These are phyloP conservation scores for Cheilosia soror DNA, from an alignment of 2,888 invertebrate species.

Conservation along the genomic window DNA sequence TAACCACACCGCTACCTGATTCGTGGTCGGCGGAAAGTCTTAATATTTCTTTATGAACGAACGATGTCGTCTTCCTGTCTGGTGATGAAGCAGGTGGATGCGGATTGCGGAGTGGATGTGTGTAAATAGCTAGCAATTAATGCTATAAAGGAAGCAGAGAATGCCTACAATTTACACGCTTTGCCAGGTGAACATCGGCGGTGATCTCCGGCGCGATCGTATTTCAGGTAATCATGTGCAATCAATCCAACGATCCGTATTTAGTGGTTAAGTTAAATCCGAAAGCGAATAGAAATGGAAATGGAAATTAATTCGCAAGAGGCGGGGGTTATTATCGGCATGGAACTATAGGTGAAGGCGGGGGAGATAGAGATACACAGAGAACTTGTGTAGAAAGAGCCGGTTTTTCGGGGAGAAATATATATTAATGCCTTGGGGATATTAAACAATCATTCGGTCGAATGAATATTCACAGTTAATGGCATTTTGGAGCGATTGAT, in stretches of 20 bases:
- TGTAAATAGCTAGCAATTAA: slow-evolving; percentile 42
- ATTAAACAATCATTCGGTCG: slow-evolving; percentile 7
- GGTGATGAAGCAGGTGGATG: slow-evolving; percentile 24
- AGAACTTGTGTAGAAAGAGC: background rate
- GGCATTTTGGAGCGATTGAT: slow-evolving; percentile 12
- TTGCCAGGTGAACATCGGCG: slow-evolving; percentile 13
- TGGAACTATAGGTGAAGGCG: background rate
- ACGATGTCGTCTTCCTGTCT: slow-evolving; percentile 28
- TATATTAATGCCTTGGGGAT: slow-evolving; percentile 17
- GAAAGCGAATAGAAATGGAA: background rate
- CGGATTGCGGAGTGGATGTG: slow-evolving; percentile 3
- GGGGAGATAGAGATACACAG: background rate
- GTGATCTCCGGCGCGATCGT: slow-evolving; percentile 44
- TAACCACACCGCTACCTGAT: slow-evolving; percentile 25
- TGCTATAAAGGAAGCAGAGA: slow-evolving; percentile 38
- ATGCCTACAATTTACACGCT: slow-evolving; percentile 33
- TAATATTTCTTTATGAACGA: slow-evolving; percentile 26
- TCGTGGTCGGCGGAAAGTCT: slow-evolving; percentile 40
- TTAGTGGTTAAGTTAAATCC: slow-evolving; percentile 23
- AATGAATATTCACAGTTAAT: slow-evolving; percentile 20
- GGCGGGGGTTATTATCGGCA: background rate
- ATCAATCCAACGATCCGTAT: slow-evolving; percentile 41
- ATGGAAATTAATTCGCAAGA: slow-evolving; percentile 25
- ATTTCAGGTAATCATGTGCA: slow-evolving; percentile 42
- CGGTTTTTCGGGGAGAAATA: slow-evolving; percentile 13